Evolutionary conservation across 64 coral and sea anemone genomes (phyloP).

Genomic region (Actinia equina): DNA sequence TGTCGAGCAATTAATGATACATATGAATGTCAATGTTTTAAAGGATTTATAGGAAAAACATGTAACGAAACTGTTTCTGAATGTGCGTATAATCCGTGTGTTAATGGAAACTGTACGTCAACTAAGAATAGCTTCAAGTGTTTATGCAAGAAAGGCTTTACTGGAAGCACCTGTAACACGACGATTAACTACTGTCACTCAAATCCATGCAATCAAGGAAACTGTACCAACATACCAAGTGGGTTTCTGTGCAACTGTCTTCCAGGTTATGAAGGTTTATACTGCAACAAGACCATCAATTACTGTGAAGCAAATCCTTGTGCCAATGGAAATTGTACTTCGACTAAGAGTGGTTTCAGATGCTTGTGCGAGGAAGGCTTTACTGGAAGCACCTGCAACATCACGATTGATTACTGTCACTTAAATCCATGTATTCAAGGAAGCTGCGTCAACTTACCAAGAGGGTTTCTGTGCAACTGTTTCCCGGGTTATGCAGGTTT

Average conservation of each 20-base stretch:
- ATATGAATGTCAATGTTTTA: constrained; percentile 22
- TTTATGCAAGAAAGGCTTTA: constrained; percentile 56
- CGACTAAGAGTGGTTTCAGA: constrained; percentile 38
- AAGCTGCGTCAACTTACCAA: constrained; percentile 13
- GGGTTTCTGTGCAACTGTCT: constrained; percentile 39
- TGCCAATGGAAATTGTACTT: constrained; percentile 28
- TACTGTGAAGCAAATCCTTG: constrained; percentile 59
- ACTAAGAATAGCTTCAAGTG: constrained; percentile 56
- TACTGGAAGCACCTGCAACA: constrained; percentile 56
- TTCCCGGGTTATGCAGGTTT: too few species aligned
- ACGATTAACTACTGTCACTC: constrained; percentile 40
- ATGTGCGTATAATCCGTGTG: constrained; percentile 53
- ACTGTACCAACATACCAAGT: constrained; percentile 16
- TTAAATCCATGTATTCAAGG: constrained; percentile 57
- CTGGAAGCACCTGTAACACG: constrained; percentile 52
- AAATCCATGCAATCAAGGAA: constrained; percentile 56
- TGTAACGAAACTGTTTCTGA: constrained; percentile 38
- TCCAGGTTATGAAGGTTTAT: constrained; percentile 33
- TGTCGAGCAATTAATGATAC: constrained; percentile 15
- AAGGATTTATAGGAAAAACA: constrained; percentile 45
- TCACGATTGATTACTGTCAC: constrained; percentile 37
- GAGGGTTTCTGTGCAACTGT: too few species aligned
- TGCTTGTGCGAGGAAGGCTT: constrained; percentile 56
- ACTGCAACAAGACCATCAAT: constrained; percentile 46
- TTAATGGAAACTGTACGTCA: constrained; percentile 51